These are phyloP conservation scores for Euplexia lucipara DNA, from an alignment of 2,888 invertebrate species.

Conservation along the genomic window DNA sequence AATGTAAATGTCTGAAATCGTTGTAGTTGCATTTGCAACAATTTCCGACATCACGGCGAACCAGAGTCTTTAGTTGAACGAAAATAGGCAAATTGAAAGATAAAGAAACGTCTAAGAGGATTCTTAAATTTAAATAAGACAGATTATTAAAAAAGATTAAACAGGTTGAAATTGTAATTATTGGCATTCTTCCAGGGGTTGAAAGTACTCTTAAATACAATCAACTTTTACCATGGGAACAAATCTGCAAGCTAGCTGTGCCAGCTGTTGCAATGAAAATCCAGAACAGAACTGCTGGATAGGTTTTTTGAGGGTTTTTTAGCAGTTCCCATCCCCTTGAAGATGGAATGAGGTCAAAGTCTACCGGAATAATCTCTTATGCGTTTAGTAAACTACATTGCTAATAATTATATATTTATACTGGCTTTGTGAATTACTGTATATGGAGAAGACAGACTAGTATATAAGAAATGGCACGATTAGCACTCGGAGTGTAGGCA, in stretches of 20 bases:
- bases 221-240: background rate
- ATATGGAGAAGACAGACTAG: background rate
- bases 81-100: background rate
- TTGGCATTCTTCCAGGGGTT: conserved; percentile 3
- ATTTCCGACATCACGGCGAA: too few relatives aligned
- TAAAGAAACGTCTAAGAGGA: background rate
- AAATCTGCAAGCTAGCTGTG: background rate
- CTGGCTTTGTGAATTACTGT: conserved; percentile 6
- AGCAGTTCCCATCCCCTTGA: background rate
- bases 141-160: background rate
- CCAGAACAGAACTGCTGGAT: background rate
- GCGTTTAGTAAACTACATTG: background rate
- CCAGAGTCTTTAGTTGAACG: background rate
- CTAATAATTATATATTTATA: conserved; percentile 3
- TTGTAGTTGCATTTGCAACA: too few relatives aligned
- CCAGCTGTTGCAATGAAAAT: background rate
- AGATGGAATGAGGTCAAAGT: conserved; percentile 14
- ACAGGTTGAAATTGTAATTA: conserved; percentile 10
- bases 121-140: background rate
- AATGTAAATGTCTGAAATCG: too few relatives aligned
- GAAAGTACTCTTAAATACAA: background rate
- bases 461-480: background rate
- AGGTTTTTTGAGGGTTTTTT: background rate
- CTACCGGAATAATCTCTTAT: background rate
- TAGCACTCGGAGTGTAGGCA: background rate